Conservation (phyloP, 2,888 invertebrate species). For the Adineta ricciae region DNA sequence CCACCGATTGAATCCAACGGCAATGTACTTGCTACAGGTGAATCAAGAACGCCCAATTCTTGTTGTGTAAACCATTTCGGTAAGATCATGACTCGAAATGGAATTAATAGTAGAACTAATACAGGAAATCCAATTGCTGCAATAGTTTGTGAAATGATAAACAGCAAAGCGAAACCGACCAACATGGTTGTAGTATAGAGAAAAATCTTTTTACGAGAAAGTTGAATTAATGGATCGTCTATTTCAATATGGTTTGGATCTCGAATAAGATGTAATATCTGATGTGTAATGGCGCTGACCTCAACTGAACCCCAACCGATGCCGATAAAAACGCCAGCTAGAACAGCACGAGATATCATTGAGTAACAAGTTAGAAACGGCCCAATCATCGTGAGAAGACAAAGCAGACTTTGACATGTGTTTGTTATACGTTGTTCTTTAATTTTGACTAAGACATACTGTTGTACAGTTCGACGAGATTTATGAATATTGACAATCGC, state of each 20-base stretch:
- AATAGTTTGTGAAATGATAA: background rate
- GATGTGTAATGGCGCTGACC: background rate
- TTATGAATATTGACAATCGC: background rate
- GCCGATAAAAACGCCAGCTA: background rate
- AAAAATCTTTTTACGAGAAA: background rate
- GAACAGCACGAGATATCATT: background rate
- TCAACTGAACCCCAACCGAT: background rate
- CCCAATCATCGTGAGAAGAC: too few relatives aligned
- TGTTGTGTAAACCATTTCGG: background rate
- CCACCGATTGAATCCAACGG: background rate
- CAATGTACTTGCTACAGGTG: background rate
- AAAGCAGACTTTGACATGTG: too few relatives aligned
- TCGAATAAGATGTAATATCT: background rate
- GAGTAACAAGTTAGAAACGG: too few relatives aligned
- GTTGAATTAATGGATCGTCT: background rate
- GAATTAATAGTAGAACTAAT: background rate
- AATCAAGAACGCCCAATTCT: background rate
- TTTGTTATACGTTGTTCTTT: background rate
- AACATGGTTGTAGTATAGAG: background rate
- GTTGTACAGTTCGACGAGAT: background rate
- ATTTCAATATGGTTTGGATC: background rate
- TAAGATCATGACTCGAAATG: background rate
- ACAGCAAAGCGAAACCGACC: background rate
- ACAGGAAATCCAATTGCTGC: background rate
- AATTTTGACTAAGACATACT: background rate